A percentile compares a stretch with the other conserved stretches of the same genome.
Conservation (phyloP, 2,888 invertebrate genomes). For the Pterostichus madidus region DNA sequence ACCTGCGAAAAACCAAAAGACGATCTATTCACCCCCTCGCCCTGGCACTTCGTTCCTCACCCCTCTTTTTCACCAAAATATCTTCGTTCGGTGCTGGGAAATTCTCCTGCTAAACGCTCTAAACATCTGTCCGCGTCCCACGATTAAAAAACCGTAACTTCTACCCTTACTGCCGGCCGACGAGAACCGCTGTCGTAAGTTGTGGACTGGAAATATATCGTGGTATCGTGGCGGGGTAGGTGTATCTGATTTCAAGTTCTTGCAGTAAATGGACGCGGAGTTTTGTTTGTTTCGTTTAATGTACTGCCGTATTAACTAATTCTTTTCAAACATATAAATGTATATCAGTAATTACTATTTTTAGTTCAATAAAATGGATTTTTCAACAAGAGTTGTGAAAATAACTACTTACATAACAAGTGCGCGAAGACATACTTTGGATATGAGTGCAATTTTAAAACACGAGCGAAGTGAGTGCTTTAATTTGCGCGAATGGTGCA, state of each 20-base stretch:
- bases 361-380: no score
- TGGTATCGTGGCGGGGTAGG: background rate
- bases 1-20: conserved; percentile 15
- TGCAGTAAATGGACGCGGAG: conserved; percentile 28
- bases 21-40: conserved; percentile 14
- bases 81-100: conserved; percentile 24
- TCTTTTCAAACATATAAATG: background rate
- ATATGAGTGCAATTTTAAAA: no score
- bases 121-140: conserved; percentile 61
- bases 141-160: conserved; percentile 65
- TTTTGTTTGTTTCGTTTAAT: conserved; percentile 31
- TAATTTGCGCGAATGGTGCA: no score
- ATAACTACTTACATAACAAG: no score
- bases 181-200: conserved; percentile 38
- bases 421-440: no score
- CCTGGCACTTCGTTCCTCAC: background rate
- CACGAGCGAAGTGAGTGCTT: no score
- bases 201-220: conserved; percentile 60
- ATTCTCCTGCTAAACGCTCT: conserved; percentile 52
- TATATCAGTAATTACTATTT: no score
- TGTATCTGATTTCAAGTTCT: conserved; percentile 52
- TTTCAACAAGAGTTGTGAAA: no score
- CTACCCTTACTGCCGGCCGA: conserved; percentile 46
- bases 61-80: conserved; percentile 25
- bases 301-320: background rate